Evolutionary conservation across 2,888 invertebrate species (phyloP).

Genomic region (Selenia dentaria): DNA sequence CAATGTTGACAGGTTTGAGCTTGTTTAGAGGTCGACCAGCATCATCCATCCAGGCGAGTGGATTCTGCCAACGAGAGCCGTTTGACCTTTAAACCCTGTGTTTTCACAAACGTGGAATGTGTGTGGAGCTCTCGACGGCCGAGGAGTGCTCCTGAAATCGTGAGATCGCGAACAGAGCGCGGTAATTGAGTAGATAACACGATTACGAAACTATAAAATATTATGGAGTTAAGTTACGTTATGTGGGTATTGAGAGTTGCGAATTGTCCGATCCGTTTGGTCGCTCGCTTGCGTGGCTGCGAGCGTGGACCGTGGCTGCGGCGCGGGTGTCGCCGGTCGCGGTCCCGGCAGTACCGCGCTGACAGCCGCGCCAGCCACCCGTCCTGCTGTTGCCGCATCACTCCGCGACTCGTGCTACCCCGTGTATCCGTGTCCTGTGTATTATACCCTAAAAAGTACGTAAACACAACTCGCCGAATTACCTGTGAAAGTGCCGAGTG

Average conservation of each 20-base stretch:
- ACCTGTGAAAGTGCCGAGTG: constrained; percentile 65
- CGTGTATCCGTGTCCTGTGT: constrained; percentile 66
- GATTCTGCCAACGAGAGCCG: constrained; percentile 21
- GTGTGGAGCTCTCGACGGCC: constrained; percentile 44
- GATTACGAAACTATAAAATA: constrained; percentile 82
- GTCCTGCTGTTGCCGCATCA: constrained; percentile 38
- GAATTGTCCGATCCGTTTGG: too few species aligned
- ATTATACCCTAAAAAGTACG: constrained; percentile 62
- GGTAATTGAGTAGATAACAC: constrained; percentile 76
- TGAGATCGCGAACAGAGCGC: constrained; percentile 72
- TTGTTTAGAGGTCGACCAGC: constrained; percentile 33
- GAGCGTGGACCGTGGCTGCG: constrained; percentile 23
- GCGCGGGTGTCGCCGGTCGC: constrained; percentile 31
- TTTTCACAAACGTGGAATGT: constrained; percentile 38
- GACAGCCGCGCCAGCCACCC: constrained; percentile 41
- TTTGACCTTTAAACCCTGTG: constrained; percentile 47
- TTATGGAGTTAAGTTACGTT: constrained; percentile 80
- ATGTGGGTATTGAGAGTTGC: constrained; percentile 68
- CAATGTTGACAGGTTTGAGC: constrained; percentile 31
- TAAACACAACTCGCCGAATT: constrained; percentile 64
- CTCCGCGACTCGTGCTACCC: constrained; percentile 48
- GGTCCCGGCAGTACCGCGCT: constrained; percentile 56
- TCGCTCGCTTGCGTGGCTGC: constrained; percentile 32
- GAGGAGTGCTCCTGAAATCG: constrained; percentile 73
- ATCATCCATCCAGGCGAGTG: constrained; percentile 24